Evolutionary conservation across 2,797 vertebrate species (phyloP), one percentile per base, ranked within the genome.

Genomic region (Vespertilio murinus): DNA sequence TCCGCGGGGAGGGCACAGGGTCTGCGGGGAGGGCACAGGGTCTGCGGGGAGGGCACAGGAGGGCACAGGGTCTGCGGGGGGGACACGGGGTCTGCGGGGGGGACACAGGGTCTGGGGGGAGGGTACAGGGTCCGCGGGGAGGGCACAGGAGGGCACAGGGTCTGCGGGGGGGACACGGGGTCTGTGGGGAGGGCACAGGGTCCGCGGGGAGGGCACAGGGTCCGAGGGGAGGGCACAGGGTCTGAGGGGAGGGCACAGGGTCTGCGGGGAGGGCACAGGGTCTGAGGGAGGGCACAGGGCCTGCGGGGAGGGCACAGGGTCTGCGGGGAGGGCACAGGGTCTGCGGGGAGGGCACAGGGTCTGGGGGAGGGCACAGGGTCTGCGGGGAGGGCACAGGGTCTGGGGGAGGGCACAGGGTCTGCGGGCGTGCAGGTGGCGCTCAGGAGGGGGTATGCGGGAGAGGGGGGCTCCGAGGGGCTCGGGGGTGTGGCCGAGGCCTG

Each of bases 341-440:
- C 30, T 16, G 0, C 1, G 6, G 25, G 5, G 5, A 14, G 6
- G 20, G 52, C n/a, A n/a, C n/a, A n/a, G n/a, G n/a, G n/a, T n/a
- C n/a, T n/a, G n/a, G n/a, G n/a, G n/a, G n/a, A n/a, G n/a, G n/a
- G n/a, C n/a, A n/a, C n/a, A n/a, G n/a, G n/a, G n/a, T n/a, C n/a
- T n/a, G n/a, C n/a, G 30, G 42, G 45, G 3, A 12, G 45, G 45
- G 42, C 42, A 25, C 40, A 16, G n/a, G n/a, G n/a, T n/a, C 6
- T 10, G 10, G 42, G 42, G 11, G 38, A 28, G 1, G 35, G 69
- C 69, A 16, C 4, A 13, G 77, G 8, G 16, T 40, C 56, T 16
- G 73, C 22, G 5, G 6, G 11, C 22, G 16, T 11, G 28, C 22
- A 47, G 11, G 28, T 14, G 7, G 10, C 35, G 8, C 23, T 22